Evolutionary conservation across 1,140 invertebrate species (phyloP), one percentile per base, ranked within the genome.

Genomic region (Drosophila kohkoa): DNA sequence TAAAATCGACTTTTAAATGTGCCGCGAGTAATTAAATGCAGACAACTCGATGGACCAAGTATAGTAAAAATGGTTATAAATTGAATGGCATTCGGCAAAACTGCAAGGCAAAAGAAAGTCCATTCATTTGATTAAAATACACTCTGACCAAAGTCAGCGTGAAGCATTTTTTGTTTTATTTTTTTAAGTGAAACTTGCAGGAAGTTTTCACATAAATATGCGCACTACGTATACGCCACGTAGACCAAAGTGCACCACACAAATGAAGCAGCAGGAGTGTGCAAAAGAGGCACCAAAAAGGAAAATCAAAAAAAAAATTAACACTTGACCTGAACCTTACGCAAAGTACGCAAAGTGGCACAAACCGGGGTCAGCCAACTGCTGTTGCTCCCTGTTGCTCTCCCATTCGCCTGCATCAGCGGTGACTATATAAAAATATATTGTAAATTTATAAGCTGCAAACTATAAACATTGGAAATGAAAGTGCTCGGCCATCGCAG

Each of bases 311-410:
- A 41, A 55, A 54, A 65, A 82, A 83, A 78, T 88, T 75, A 80
- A 80, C 85, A 75, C 83, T 88, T 87, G 83, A 88, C 80, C 74
- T 75, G 83, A 69, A 79, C 49, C 79, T 75, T 3, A 38, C 46
- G 41, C 52, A 55, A 48, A 16, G 16, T 38, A 67, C 38, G 32
- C 60, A 71, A 74, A 65, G 35, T n/a, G 3, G 32, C 54, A 57
- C 51, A 59, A 25, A 46, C 58, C 30, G 15, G 65, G 35, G 51
- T 43, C 54, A 16, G 7, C 16, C 43, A 48, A 52, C 38, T 57
- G 30, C 55, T 57, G 58, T 41, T 66, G 32, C n/a, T 43, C 3
- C n/a, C n/a, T 43, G n/a, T 43, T 43, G 10, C 35, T 38, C 7
- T 32, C 5, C 5, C 35, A 13, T 11, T 43, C 5, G n/a, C 32